phyloP scores from a whole-genome alignment of 2,113 vertebrate species.

The Talpa occidentalis region DNA sequence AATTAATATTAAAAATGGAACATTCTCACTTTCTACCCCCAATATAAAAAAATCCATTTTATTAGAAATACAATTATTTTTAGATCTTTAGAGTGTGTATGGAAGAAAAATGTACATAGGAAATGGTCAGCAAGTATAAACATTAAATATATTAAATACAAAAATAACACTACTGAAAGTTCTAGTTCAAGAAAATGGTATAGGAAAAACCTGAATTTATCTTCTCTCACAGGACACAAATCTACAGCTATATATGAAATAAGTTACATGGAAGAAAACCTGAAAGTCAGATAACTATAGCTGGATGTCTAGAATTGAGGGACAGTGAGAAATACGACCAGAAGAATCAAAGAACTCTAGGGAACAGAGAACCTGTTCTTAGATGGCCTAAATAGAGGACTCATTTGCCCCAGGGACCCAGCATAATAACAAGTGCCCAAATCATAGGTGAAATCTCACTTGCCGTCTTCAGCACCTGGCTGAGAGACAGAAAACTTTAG shows the following conservation, averaged over 20 bases:
- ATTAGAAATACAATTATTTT: constrained; percentile 5
- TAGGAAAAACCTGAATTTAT: neutral
- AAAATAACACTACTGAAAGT: neutral
- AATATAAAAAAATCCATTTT: constrained; percentile 31
- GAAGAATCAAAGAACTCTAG: too few relatives aligned
- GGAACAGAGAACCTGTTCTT: too few relatives aligned
- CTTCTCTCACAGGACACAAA: neutral
- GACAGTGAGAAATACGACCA: too few relatives aligned
- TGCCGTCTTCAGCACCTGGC: too few relatives aligned
- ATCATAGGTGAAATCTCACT: too few relatives aligned
- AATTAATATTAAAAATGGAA: too few relatives aligned
- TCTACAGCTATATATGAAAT: neutral
- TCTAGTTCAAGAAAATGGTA: neutral
- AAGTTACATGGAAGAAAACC: neutral
- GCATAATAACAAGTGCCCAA: too few relatives aligned
- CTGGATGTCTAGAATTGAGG: too few relatives aligned
- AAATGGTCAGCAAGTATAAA: neutral
- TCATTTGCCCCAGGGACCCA: too few relatives aligned
- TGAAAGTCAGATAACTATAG: neutral
- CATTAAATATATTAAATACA: neutral
- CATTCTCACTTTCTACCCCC: neutral
- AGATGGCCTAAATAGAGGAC: too few relatives aligned
- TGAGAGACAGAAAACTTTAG: too few relatives aligned
- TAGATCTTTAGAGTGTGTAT: neutral
- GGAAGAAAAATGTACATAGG: neutral